Percentiles rank a stretch among this genome's conserved stretches.
phyloP scores from a whole-genome alignment of 37 sponge, comb jelly and placozoan genomes.

The Lycopodina hypogea region DNA sequence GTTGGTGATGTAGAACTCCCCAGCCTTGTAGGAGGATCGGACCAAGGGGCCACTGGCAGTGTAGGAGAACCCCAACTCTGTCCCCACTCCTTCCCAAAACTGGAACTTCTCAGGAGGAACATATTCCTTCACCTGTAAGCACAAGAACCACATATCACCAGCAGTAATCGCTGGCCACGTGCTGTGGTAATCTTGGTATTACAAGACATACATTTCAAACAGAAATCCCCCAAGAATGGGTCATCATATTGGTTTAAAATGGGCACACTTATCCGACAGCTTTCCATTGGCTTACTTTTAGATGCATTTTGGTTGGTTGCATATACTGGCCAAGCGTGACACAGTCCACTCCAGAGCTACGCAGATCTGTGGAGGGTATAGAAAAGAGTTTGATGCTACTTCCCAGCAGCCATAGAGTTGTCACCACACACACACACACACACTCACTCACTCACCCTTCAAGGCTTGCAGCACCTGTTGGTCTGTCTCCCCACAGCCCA shows the following conservation, averaged over 20 bases:
- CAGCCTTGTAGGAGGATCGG: conserved; percentile 96
- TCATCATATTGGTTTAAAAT: no score
- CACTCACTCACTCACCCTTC: conserved; percentile 39
- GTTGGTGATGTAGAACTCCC: conserved; percentile 91
- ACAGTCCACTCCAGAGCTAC: conserved; percentile 89
- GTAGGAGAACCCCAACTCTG: conserved; percentile 88
- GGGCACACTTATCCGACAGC: background rate
- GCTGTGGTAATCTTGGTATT: no score
- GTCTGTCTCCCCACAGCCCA: conserved; percentile 97
- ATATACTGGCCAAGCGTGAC: conserved; percentile 98
- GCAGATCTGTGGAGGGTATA: conserved; percentile 49
- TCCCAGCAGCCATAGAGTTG: no score
- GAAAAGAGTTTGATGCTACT: no score
- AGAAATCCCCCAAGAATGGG: background rate
- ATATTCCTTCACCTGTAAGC: conserved; percentile 87
- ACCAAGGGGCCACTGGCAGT: conserved; percentile 99
- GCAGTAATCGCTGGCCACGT: no score
- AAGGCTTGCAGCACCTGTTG: conserved; percentile 83
- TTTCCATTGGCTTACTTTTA: conserved; percentile 62
- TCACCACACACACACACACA: no score
- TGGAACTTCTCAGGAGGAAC: conserved; percentile 95
- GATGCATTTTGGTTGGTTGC: conserved; percentile 94
- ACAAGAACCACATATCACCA: background rate
- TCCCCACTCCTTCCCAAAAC: conserved; percentile 91
- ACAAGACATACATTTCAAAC: background rate